phyloP scores from a whole-genome alignment of 2,888 invertebrate genomes.

The Ornithoptera priamus region DNA sequence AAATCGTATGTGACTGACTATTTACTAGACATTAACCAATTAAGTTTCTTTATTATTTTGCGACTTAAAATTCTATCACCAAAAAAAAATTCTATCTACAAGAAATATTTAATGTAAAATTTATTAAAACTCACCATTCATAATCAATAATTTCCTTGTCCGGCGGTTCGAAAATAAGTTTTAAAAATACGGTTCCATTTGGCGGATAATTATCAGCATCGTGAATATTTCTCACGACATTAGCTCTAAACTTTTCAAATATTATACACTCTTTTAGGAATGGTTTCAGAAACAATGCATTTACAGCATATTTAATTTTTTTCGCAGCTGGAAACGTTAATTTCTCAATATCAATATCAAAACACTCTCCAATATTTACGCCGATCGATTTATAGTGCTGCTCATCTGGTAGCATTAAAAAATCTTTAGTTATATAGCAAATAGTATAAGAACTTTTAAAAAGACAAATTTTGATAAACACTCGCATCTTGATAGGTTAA shows the following conservation, averaged over 20 bases:
- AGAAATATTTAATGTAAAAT: constrained; percentile 7
- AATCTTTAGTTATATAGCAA: constrained; percentile 55
- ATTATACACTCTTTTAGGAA: constrained; percentile 60
- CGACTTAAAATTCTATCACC: too few species aligned
- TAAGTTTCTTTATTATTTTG: too few species aligned
- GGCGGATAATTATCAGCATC: constrained; percentile 45
- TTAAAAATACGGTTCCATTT: constrained; percentile 53
- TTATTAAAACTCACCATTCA: constrained; percentile 78
- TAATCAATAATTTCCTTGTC: constrained; percentile 84
- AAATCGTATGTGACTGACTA: too few species aligned
- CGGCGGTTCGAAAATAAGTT: constrained; percentile 79
- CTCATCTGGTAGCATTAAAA: constrained; percentile 49
- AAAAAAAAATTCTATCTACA: not conserved
- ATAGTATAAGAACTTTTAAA: constrained; percentile 56
- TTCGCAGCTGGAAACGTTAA: constrained; percentile 37
- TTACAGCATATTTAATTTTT: constrained; percentile 44
- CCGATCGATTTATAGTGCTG: constrained; percentile 51
- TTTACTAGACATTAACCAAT: too few species aligned
- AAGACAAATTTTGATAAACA: constrained; percentile 55
- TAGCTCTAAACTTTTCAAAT: constrained; percentile 56
- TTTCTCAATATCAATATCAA: constrained; percentile 39
- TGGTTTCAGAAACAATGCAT: constrained; percentile 59
- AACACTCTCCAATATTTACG: constrained; percentile 46
- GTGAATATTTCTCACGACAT: constrained; percentile 54
- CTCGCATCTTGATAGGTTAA: constrained; percentile 49